Percentiles rank a stretch among this genome's conserved stretches.
phyloP scores from a whole-genome alignment of 2,888 invertebrate genomes.

The Agrochola circellaris region DNA sequence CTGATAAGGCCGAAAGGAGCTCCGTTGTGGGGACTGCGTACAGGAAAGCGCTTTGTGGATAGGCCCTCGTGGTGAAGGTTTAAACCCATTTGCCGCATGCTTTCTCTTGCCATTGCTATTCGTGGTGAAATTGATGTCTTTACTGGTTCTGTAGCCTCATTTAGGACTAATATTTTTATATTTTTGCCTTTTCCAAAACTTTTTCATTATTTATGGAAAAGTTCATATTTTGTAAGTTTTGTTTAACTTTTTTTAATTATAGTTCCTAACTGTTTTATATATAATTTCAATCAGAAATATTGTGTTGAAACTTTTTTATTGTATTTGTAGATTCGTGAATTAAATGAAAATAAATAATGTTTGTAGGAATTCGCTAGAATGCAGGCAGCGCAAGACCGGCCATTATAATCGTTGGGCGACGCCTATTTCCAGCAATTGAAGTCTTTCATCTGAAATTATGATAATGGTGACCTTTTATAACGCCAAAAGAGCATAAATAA shows the following conservation, averaged over 20 bases:
- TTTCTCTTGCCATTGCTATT: background rate
- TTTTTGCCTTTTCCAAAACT: too few species aligned
- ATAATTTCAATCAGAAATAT: too few species aligned
- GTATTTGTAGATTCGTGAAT: too few species aligned
- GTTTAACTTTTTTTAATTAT: too few species aligned
- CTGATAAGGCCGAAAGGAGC: background rate
- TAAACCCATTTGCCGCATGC: background rate
- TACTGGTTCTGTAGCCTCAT: background rate
- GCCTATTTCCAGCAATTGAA: too few species aligned
- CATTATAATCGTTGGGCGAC: background rate
- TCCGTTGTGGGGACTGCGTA: too few species aligned
- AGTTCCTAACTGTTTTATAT: too few species aligned
- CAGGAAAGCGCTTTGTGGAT: background rate
- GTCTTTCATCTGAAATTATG: background rate
- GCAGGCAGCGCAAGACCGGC: background rate
- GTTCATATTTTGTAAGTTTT: too few species aligned
- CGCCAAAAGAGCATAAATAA: conserved; percentile 6
- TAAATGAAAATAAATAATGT: too few species aligned
- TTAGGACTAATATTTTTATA: background rate
- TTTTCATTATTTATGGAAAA: too few species aligned
- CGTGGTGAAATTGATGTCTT: background rate
- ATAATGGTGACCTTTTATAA: background rate
- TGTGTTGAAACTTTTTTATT: too few species aligned
- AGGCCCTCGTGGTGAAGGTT: too few species aligned
- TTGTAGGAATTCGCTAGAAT: background rate